Conservation (phyloP, 2,797 vertebrate genomes). For the Scyliorhinus canicula region DNA sequence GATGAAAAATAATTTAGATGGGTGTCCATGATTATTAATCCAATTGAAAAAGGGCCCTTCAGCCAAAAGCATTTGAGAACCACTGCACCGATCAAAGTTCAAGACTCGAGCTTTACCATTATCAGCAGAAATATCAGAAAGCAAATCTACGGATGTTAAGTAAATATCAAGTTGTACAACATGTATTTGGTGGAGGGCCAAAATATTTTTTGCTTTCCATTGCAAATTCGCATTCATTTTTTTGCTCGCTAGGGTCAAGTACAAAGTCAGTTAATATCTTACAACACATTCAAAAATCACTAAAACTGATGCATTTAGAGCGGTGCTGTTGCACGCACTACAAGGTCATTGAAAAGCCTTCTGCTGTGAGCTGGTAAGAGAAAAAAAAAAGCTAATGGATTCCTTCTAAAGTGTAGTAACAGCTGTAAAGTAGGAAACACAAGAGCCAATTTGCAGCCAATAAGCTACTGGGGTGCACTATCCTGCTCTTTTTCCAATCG, state of each 20-base stretch:
- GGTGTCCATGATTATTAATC: background rate
- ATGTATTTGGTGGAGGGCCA: background rate
- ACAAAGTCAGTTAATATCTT: constrained; percentile 25
- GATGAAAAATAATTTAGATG: too few species aligned
- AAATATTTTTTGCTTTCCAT: background rate
- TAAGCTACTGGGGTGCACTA: background rate
- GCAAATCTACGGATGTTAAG: background rate
- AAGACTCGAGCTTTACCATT: background rate
- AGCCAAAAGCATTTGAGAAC: background rate
- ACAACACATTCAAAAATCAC: background rate
- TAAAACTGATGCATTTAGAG: background rate
- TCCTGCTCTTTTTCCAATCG: background rate
- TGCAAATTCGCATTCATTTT: background rate
- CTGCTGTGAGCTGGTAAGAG: background rate
- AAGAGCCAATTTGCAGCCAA: background rate
- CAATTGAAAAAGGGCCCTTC: background rate
- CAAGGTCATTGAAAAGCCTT: background rate
- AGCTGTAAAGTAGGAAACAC: background rate
- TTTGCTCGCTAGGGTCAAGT: background rate
- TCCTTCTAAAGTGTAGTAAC: background rate
- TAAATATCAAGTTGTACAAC: constrained; percentile 28
- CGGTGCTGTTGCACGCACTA: background rate
- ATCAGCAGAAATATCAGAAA: constrained; percentile 15
- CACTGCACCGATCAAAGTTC: background rate
- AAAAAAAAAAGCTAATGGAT: background rate